Base-by-base conservation (phyloP, 2,797 vertebrate genomes). In the Babyrousa celebensis region DNA sequence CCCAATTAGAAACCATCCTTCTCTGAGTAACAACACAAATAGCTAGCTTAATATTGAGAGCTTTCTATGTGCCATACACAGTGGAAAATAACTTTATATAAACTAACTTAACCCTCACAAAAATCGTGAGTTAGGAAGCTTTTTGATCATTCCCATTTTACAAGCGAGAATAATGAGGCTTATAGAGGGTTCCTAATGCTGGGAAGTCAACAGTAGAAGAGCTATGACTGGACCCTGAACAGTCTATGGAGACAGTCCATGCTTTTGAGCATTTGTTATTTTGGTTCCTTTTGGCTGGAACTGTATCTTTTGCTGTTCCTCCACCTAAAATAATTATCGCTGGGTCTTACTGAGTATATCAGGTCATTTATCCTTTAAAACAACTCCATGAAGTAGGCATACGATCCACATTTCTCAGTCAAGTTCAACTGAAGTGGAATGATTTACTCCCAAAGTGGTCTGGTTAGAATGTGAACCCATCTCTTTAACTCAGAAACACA, bases 1-100 rank as follows among this genome's bases (percentile, higher is more conserved):
- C 62, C 77, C n/a, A 43, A n/a, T 16, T 63, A 54, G 70, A 92
- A 88, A 68, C 88, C 32, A 63, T 56, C 78, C 70, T 95, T 86
- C 36, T 88, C 27, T 56, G 12, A 77, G 32, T 88, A 56, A 84
- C 40, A 87, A 58, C 15, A 89, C 5, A 77, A 32, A 62, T 21
- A 56, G 71, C 63, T 36, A 67, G 75, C 43, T 68, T 36, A 36
- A 82, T 52, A 67, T 5, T 60, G 23, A 67, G 21, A 62, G 23
- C 25, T 20, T 52, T 90, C 54, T 60, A 10, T 93, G 52, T 70
- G 63, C 40, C 65, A 86, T 3, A 54, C 29, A 36, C 63, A 52
- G 29, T 86, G 83, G 29, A 70, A 83, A 82, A 32, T 32, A 54
- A 36, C 36, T 67, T 89, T 60, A 70, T 14, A 8, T 71, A 56